These are phyloP conservation scores for Anomalospiza imberbis DNA, from an alignment of 2,797 vertebrate species.

Conservation along the genomic window DNA sequence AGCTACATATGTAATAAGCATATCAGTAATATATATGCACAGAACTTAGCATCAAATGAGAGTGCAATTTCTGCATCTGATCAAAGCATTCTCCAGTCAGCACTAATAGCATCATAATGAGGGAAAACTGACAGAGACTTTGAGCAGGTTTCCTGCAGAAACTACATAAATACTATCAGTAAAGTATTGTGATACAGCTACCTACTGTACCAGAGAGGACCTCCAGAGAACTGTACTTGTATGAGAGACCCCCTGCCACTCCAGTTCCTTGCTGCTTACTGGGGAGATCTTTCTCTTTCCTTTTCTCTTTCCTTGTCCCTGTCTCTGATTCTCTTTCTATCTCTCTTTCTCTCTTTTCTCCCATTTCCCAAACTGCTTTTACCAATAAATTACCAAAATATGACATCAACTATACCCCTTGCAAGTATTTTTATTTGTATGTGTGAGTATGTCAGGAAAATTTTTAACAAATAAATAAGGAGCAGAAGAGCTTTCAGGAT, in stretches of 20 bases:
- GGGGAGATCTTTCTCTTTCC: neutral
- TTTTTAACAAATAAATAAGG: neutral
- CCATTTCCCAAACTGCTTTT: neutral
- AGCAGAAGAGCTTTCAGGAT: neutral
- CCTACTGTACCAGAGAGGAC: neutral
- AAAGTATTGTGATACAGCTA: neutral
- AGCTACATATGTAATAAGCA: neutral
- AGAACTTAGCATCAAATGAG: neutral
- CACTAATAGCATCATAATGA: neutral
- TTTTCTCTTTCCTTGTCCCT: too few relatives aligned
- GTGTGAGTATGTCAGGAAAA: neutral
- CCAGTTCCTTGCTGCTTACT: neutral
- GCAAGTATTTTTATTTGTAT: neutral
- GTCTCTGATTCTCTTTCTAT: too few relatives aligned
- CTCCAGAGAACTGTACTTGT: rapidly evolving
- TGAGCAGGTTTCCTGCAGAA: neutral
- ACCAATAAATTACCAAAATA: neutral
- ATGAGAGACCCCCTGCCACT: neutral
- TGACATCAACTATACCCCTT: neutral
- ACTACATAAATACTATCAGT: neutral
- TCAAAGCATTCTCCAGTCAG: neutral
- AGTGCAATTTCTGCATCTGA: neutral
- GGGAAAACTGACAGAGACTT: rapidly evolving
- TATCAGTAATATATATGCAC: neutral
- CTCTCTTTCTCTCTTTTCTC: neutral